Evolutionary conservation across 1,140 invertebrate genomes (phyloP).

Genomic region (Euborellia annulipes): DNA sequence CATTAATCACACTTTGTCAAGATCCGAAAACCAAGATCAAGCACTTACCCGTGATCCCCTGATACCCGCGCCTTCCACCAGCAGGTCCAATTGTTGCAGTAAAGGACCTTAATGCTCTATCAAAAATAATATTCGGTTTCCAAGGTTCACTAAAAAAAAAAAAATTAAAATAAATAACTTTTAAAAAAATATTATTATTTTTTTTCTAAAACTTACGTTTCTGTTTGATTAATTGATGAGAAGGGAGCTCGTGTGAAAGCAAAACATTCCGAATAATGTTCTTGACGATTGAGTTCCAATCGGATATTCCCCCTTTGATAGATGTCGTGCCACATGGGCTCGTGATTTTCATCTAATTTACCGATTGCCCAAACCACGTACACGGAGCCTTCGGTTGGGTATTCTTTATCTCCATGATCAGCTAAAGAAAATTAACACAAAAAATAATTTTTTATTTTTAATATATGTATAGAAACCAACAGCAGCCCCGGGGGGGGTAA

Average conservation of each 20-base stretch:
- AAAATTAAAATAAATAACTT: conserved; percentile 6
- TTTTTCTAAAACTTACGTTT: conserved; percentile 7
- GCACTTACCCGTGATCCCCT: conserved; percentile 57
- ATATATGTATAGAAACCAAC: no score
- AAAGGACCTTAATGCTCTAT: conserved; percentile 58
- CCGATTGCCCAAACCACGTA: conserved; percentile 78
- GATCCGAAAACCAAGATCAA: no score
- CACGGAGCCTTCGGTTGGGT: conserved; percentile 41
- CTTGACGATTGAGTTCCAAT: conserved; percentile 46
- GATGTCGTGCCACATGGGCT: conserved; percentile 69
- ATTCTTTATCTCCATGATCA: conserved; percentile 63
- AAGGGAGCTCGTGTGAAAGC: conserved; percentile 40
- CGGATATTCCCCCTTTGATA: conserved; percentile 54
- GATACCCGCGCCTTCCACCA: conserved; percentile 57
- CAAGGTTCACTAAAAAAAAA: conserved; percentile 39
- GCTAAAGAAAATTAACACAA: conserved; percentile 38
- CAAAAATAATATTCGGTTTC: conserved; percentile 60
- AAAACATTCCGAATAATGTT: conserved; percentile 48
- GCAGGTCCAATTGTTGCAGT: conserved; percentile 64
- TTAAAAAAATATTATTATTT: no score
- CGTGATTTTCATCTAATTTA: conserved; percentile 53
- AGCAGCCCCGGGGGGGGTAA: no score
- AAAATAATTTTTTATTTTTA: no score
- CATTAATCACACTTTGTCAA: no score
- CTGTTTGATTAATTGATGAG: neutral